phyloP scores from a whole-genome alignment of 2,113 vertebrate genomes.

The Chaetodon trifascialis region DNA sequence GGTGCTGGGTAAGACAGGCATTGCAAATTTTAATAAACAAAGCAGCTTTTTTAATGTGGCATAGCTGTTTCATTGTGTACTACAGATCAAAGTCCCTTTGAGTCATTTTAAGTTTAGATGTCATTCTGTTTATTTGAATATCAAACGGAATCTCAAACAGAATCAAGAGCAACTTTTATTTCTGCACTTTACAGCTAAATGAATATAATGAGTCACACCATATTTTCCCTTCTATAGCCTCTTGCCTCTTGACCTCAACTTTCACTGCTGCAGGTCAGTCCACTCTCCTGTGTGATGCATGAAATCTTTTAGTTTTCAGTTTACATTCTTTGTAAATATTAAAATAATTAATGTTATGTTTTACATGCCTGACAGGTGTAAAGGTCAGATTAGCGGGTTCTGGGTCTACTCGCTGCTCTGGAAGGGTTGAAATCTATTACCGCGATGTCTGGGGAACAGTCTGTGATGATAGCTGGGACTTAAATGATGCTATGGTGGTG shows the following conservation, averaged over 20 bases:
- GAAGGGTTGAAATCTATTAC: not conserved
- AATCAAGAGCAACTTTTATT: not conserved
- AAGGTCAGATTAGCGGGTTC: slow-evolving; percentile 1
- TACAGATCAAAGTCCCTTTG: too few species aligned
- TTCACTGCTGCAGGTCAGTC: slow-evolving; percentile 31
- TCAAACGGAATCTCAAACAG: not conserved
- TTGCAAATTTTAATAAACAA: not conserved
- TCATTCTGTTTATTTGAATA: not conserved
- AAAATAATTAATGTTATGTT: not conserved
- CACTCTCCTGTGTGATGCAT: not conserved
- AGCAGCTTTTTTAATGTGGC: not conserved
- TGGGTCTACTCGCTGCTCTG: not conserved
- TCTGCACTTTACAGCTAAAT: not conserved
- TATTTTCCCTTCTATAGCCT: not conserved
- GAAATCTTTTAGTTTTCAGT: too few species aligned
- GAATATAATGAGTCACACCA: not conserved
- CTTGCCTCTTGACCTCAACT: not conserved
- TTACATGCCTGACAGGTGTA: not conserved
- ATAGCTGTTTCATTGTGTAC: too few species aligned
- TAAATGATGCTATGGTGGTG: not conserved
- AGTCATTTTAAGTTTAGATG: not conserved
- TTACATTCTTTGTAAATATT: not conserved
- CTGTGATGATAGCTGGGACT: not conserved
- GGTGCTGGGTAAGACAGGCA: slow-evolving; percentile 5
- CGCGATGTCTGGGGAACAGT: not conserved